Conservation (phyloP, 2,797 vertebrate genomes). For the Heterohyrax brucei region DNA sequence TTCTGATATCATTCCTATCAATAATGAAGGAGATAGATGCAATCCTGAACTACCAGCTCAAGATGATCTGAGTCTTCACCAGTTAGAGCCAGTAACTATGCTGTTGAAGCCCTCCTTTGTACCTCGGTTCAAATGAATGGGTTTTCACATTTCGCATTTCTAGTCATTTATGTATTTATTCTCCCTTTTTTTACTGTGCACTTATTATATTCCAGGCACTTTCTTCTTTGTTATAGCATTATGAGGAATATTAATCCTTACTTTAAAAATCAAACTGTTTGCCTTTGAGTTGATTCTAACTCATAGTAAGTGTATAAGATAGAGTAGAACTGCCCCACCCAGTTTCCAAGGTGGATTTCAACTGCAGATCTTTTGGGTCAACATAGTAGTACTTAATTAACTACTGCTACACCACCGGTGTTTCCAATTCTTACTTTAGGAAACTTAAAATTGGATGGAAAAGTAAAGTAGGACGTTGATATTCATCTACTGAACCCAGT, state of each 20-base stretch:
- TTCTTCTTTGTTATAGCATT: neutral
- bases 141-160: neutral
- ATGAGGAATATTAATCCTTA: neutral
- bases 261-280: neutral
- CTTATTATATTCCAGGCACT: neutral
- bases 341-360: no score
- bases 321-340: no score
- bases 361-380: no score
- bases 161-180: neutral
- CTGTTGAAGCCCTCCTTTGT: neutral
- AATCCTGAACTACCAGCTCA: neutral
- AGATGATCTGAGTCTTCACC: neutral
- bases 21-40: neutral
- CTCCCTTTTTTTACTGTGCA: neutral
- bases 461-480: neutral
- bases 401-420: no score
- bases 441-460: conserved; percentile 46
- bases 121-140: neutral
- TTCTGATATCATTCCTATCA: neutral
- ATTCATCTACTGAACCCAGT: neutral
- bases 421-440: neutral
- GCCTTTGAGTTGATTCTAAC: no score
- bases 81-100: neutral
- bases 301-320: no score
- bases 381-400: no score